Evolutionary conservation across 2,113 vertebrate genomes (phyloP).

Genomic region (Mastomys coucha): DNA sequence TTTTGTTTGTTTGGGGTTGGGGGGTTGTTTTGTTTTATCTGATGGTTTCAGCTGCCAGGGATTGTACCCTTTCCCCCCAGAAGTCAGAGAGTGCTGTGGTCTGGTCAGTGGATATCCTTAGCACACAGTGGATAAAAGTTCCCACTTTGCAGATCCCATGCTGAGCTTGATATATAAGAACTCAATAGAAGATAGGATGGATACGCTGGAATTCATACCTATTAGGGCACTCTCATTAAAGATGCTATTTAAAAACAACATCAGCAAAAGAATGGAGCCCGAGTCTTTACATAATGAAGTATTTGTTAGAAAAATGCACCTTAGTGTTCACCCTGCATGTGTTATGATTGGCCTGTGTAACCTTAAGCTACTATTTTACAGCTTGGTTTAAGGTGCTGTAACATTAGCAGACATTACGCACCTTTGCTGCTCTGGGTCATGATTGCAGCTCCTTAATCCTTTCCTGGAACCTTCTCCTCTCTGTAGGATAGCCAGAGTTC

Average conservation of each 20-base stretch:
- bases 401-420: conserved; percentile 70
- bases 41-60: conserved; percentile 3
- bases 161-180: background rate
- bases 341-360: conserved; percentile 74
- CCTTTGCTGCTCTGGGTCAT: conserved; percentile 63
- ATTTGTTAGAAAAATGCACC: conserved; percentile 67
- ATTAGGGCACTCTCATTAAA: conserved; percentile 9
- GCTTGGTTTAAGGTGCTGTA: conserved; percentile 66
- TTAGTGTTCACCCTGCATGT: conserved; percentile 61
- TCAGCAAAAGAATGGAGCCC: background rate
- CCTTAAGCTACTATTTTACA: conserved; percentile 73
- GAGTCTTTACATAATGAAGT: conserved; percentile 56
- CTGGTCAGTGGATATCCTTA: background rate
- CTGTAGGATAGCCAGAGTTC: conserved; percentile 32
- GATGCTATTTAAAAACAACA: background rate
- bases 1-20: conserved; percentile 53
- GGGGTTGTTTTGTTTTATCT: conserved; percentile 49
- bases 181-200: background rate
- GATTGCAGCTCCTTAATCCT: conserved; percentile 71
- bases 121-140: background rate
- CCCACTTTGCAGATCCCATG: background rate
- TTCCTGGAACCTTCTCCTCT: conserved; percentile 48
- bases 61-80: background rate
- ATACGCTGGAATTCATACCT: conserved; percentile 73
- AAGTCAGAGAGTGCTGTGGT: background rate